Conservation (phyloP, 2,797 vertebrate species). For the Tauraco hartlaubi region DNA sequence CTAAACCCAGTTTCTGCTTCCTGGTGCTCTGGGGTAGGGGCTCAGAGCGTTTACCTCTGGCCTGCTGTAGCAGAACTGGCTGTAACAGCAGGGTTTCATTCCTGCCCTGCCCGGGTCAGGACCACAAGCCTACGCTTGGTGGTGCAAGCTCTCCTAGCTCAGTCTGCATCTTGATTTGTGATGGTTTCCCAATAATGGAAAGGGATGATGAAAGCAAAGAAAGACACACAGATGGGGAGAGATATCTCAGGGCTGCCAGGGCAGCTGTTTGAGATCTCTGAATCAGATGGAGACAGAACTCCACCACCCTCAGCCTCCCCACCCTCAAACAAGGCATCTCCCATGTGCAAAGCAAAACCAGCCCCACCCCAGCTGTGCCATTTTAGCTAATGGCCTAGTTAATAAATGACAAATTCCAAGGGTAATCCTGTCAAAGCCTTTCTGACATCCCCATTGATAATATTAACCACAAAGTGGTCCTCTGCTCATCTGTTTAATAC, state of each 20-base stretch:
- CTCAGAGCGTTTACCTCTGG: background rate
- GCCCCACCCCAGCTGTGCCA: conserved; percentile 11
- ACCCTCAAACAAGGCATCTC: conserved; percentile 36
- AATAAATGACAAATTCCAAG: conserved; percentile 57
- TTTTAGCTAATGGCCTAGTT: conserved; percentile 58
- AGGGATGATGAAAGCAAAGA: conserved; percentile 68
- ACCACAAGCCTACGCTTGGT: background rate
- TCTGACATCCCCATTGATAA: conserved; percentile 40
- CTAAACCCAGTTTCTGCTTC: background rate
- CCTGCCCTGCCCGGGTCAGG: background rate
- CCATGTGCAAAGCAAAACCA: conserved; percentile 34
- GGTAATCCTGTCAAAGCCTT: conserved; percentile 60
- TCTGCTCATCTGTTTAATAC: conserved; percentile 44
- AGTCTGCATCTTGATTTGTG: background rate
- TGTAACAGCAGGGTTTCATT: accelerated
- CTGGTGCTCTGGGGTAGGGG: background rate
- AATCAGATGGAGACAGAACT: conserved; percentile 64
- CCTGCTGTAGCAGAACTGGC: background rate
- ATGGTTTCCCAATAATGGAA: conserved; percentile 63
- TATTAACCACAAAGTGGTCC: conserved; percentile 37
- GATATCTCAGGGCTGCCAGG: conserved; percentile 56
- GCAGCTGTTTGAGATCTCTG: conserved; percentile 60
- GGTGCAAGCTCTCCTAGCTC: conserved; percentile 20
- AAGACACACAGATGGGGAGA: conserved; percentile 33
- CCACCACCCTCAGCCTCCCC: conserved; percentile 52